phyloP scores from a whole-genome alignment of 2,797 vertebrate genomes.

The Australoheros facetus region DNA sequence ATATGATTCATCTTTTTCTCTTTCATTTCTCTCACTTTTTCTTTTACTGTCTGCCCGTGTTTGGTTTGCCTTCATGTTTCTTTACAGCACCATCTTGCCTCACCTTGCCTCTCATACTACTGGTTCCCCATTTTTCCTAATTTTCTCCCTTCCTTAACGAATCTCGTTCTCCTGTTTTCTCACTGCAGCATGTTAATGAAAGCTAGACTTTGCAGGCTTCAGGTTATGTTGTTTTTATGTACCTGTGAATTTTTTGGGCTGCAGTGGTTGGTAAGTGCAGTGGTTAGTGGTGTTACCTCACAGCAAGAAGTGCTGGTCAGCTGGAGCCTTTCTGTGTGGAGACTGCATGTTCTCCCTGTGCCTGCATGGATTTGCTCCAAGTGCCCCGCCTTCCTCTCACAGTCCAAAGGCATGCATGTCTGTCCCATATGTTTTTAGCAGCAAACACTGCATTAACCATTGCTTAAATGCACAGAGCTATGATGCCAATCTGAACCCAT shows the following conservation, averaged over 20 bases:
- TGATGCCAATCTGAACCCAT: not conserved
- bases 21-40: constrained; percentile 14
- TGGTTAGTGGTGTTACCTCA: no score
- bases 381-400: not conserved
- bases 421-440: not conserved
- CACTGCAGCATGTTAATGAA: constrained; percentile 31
- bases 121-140: not conserved
- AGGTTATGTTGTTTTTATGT: constrained; percentile 7
- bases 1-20: constrained; percentile 46
- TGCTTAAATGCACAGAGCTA: no score
- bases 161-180: not conserved
- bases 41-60: not conserved
- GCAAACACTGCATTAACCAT: no score
- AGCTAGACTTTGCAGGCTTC: constrained; percentile 21
- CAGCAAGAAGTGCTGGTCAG: no score
- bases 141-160: constrained; percentile 1
- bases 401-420: not conserved
- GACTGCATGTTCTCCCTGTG: no score
- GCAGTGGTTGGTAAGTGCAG: no score
- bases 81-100: constrained; percentile 15
- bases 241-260: constrained; percentile 5
- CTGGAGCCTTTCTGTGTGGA: no score
- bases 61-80: constrained; percentile 32
- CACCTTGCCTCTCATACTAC: constrained; percentile 1
- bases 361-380: no score